Percentiles rank a stretch among this genome's conserved stretches.
phyloP scores from a whole-genome alignment of 2,113 vertebrate genomes.

The Gopherus flavomarginatus region DNA sequence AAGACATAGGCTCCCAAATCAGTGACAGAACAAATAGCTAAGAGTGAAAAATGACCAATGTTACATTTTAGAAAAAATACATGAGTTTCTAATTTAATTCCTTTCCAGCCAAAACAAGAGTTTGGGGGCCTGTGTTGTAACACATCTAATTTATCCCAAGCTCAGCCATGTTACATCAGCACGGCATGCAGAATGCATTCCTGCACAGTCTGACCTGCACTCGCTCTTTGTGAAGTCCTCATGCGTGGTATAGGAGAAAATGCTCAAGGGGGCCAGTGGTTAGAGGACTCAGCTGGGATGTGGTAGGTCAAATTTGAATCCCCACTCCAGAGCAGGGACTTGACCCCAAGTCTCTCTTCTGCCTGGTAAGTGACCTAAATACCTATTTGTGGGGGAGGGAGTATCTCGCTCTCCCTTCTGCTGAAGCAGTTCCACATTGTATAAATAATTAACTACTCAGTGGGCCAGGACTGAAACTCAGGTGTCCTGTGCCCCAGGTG shows the following conservation, averaged over 20 bases:
- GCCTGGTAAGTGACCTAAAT: neutral
- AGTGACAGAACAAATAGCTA: neutral
- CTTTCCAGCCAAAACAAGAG: neutral
- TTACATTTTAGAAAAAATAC: neutral
- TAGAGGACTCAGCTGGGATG: neutral
- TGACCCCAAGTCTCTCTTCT: neutral
- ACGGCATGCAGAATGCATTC: neutral
- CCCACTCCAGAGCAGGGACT: neutral
- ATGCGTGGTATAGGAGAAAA: neutral
- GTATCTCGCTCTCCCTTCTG: neutral
- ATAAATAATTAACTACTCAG: neutral
- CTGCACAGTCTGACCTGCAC: neutral
- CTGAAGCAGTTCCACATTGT: neutral
- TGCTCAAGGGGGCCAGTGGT: neutral
- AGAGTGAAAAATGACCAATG: too few relatives aligned
- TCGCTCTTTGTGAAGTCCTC: neutral
- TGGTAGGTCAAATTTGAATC: neutral
- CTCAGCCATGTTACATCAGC: neutral
- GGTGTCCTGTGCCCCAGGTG: neutral
- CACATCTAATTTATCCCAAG: neutral
- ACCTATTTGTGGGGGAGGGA: neutral
- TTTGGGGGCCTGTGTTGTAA: neutral
- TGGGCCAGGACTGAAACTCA: neutral
- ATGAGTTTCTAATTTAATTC: neutral
- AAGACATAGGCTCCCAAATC: neutral